phyloP scores from a whole-genome alignment of 2,888 invertebrate genomes.

The Trichogramma evanescens region DNA sequence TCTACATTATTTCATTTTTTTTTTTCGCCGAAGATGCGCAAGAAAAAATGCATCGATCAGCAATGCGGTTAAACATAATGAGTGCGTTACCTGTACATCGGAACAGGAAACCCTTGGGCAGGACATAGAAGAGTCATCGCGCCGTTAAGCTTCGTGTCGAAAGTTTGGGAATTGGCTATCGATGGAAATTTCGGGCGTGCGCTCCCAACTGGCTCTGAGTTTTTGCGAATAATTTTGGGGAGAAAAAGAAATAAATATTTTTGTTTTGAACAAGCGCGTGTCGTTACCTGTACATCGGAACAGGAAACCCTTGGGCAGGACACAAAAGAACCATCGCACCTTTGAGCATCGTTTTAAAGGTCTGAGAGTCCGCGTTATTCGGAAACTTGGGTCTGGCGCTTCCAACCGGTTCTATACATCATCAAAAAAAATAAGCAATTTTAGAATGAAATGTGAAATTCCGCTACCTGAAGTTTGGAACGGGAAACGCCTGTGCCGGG shows the following conservation, averaged over 20 bases:
- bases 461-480: conserved; percentile 63
- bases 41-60: conserved; percentile 8
- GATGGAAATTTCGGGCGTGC: conserved; percentile 59
- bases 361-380: conserved; percentile 45
- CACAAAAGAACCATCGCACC: conserved; percentile 58
- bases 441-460: neutral
- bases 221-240: neutral
- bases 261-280: neutral
- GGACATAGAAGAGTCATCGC: conserved; percentile 51
- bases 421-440: neutral
- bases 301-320: conserved; percentile 70
- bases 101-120: conserved; percentile 53
- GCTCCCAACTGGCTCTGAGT: conserved; percentile 55
- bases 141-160: conserved; percentile 41
- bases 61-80: neutral
- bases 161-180: conserved; percentile 47
- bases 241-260: neutral
- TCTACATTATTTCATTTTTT: conserved; percentile 40
- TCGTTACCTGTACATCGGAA: conserved; percentile 63
- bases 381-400: conserved; percentile 56
- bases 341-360: conserved; percentile 38
- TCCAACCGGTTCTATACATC: conserved; percentile 64
- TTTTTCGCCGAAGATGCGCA: neutral
- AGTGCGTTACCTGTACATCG: conserved; percentile 47
- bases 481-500: conserved; percentile 70